Percentiles rank a stretch among this genome's conserved stretches.
phyloP scores from a whole-genome alignment of 2,797 vertebrate genomes.

The Synaphobranchus kaupii region DNA sequence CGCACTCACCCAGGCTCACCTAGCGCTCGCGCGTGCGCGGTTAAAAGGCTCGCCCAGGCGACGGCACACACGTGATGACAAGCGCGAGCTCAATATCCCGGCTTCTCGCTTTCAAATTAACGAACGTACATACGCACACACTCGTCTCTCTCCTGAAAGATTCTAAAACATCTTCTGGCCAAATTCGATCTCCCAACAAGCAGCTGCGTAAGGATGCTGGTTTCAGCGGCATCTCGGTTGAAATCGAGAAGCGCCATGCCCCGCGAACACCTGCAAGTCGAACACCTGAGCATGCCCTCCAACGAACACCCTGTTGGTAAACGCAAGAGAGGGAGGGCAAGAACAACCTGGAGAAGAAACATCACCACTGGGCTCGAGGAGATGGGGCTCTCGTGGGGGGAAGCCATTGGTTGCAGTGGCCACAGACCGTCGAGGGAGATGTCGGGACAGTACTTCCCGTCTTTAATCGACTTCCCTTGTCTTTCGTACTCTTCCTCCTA shows the following conservation, averaged over 20 bases:
- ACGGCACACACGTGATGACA: background rate
- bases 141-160: background rate
- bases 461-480: background rate
- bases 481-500: background rate
- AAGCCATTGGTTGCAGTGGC: background rate
- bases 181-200: background rate
- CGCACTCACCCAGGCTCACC: background rate
- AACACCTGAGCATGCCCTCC: background rate
- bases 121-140: background rate
- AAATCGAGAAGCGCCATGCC: background rate
- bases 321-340: background rate
- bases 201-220: background rate
- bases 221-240: background rate
- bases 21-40: background rate
- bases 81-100: background rate
- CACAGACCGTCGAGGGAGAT: background rate
- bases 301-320: no score
- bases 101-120: background rate
- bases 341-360: background rate
- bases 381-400: no score
- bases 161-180: no score
- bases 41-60: background rate
- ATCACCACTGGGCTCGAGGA: background rate
- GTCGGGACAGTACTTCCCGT: background rate
- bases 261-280: background rate